These are phyloP conservation scores for Chloroceryle aenea DNA, from an alignment of 2,113 vertebrate species.

Conservation along the genomic window DNA sequence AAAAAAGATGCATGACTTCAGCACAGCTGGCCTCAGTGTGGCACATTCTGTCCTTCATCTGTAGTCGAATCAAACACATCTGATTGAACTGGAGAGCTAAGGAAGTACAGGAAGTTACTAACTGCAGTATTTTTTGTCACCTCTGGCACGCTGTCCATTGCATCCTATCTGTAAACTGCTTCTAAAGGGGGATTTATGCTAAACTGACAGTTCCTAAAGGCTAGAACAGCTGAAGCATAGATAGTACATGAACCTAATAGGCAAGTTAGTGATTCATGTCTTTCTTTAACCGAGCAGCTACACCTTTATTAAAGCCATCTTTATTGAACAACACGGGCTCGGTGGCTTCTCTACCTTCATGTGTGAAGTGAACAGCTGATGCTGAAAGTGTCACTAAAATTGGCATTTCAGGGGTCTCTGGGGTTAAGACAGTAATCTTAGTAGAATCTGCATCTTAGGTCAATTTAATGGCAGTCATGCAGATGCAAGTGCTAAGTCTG, in stretches of 20 bases:
- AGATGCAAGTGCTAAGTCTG: background rate
- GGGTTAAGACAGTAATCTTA: background rate
- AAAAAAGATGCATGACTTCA: background rate
- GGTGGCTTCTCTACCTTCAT: background rate
- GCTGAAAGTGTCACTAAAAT: background rate
- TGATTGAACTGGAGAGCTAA: background rate
- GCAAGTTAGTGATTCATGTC: background rate
- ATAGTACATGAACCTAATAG: background rate
- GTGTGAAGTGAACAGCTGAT: background rate
- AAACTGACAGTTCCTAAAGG: background rate
- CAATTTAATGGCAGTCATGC: background rate
- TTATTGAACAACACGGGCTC: background rate
- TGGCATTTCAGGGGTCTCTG: background rate
- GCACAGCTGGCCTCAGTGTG: background rate
- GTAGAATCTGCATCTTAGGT: background rate
- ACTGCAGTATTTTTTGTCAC: background rate
- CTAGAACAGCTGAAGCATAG: background rate
- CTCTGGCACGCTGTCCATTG: background rate
- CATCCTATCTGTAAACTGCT: background rate
- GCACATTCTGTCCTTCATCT: background rate
- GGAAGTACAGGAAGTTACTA: background rate
- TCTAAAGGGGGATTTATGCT: background rate
- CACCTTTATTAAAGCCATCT: background rate
- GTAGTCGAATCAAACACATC: background rate
- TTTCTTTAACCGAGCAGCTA: background rate